Conservation (phyloP, 2,797 vertebrate genomes). For the Molossus alvarezi region DNA sequence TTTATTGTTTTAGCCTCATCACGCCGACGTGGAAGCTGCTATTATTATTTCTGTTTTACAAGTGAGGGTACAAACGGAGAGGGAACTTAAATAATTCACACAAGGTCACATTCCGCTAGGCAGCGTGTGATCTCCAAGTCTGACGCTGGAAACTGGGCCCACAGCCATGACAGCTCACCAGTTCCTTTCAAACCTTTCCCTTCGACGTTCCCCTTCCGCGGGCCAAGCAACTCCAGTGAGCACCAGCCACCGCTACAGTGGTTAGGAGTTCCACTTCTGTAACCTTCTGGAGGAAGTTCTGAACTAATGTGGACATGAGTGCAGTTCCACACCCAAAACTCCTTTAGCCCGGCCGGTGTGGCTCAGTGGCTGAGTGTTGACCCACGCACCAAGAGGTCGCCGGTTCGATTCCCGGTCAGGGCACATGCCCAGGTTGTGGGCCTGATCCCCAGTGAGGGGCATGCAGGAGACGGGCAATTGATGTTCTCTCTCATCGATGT, state of each 20-base stretch:
- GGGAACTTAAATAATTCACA: not conserved
- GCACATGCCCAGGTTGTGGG: too few species aligned
- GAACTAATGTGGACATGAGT: not conserved
- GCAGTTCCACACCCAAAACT: not conserved
- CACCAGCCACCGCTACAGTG: not conserved
- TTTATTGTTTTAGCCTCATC: not conserved
- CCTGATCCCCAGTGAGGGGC: too few species aligned
- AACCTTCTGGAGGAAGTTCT: not conserved
- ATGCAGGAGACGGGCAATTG: too few species aligned
- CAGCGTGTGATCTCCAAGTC: not conserved
- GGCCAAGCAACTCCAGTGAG: not conserved
- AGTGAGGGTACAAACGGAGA: not conserved
- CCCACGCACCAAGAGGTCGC: too few species aligned
- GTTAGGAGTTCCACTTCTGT: not conserved
- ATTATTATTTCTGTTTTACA: not conserved
- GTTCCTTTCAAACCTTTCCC: not conserved
- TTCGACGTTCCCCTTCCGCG: not conserved
- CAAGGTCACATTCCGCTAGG: not conserved
- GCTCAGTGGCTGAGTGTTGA: too few species aligned
- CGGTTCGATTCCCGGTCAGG: too few species aligned
- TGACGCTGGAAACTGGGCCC: not conserved
- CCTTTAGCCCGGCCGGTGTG: not conserved
- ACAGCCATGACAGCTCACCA: fast-evolving
- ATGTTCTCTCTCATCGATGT: too few species aligned
- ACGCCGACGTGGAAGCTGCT: not conserved